A percentile compares a stretch with the other conserved stretches of the same genome.
phyloP scores from a whole-genome alignment of 53 echinoderm and acorn worm genomes.

The Crossaster papposus region DNA sequence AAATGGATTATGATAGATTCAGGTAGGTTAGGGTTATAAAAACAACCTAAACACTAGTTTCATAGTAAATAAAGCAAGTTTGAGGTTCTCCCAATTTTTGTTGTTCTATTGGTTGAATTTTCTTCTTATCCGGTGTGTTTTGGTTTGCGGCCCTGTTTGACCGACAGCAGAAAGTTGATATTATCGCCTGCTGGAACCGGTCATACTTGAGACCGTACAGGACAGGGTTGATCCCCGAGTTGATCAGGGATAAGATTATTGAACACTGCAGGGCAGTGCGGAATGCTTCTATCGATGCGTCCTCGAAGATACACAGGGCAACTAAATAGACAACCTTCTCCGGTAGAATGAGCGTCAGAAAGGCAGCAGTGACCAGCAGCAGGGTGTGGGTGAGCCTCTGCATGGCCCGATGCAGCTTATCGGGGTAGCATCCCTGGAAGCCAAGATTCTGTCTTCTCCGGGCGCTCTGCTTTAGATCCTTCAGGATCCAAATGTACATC shows the following conservation, averaged over 20 bases:
- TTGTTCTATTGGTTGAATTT: background rate
- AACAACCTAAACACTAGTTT: background rate
- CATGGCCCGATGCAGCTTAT: slow-evolving; percentile 8
- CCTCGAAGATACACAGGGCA: background rate
- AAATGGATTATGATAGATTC: too few species aligned
- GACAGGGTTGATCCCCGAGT: slow-evolving; percentile 4
- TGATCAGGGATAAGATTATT: background rate
- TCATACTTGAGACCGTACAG: background rate
- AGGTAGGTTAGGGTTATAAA: background rate
- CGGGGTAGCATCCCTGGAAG: background rate
- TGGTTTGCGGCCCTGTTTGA: background rate
- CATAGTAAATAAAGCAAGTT: background rate
- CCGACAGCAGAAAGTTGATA: background rate
- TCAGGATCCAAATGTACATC: slow-evolving; percentile 15
- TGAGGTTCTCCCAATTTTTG: background rate
- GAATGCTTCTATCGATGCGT: background rate
- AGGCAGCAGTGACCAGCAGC: background rate
- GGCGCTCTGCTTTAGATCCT: background rate
- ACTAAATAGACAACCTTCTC: background rate
- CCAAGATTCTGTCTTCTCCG: background rate
- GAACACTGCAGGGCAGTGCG: background rate
- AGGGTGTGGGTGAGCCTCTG: background rate
- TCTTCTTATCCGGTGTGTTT: background rate
- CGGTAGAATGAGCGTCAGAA: slow-evolving; percentile 1
- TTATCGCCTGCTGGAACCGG: background rate